A percentile compares a stretch with the other conserved stretches of the same genome.
These are phyloP conservation scores for Oligia strigilis DNA, from an alignment of 2,888 invertebrate genomes.

Conservation along the genomic window DNA sequence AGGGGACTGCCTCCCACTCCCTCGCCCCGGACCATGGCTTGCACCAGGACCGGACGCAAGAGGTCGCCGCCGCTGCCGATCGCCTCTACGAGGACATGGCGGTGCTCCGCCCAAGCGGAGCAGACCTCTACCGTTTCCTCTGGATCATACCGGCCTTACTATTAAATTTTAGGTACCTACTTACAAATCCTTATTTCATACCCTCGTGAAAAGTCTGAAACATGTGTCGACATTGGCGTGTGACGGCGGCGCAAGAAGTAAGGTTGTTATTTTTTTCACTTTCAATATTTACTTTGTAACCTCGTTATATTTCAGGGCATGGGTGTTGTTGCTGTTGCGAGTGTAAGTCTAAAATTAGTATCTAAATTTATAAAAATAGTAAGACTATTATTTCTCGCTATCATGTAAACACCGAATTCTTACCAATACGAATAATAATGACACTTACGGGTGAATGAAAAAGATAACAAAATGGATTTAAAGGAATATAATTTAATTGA, in stretches of 20 bases:
- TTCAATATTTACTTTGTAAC: background rate
- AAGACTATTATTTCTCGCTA: background rate
- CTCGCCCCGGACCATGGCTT: too few relatives aligned
- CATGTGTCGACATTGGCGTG: too few relatives aligned
- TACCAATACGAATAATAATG: background rate
- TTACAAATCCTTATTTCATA: background rate
- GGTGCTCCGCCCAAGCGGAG: too few relatives aligned
- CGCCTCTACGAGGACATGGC: too few relatives aligned
- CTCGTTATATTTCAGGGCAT: constrained; percentile 57
- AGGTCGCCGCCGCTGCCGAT: too few relatives aligned
- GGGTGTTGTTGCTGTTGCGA: constrained; percentile 65
- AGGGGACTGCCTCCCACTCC: too few relatives aligned
- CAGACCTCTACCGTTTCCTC: too few relatives aligned
- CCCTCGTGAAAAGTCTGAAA: background rate
- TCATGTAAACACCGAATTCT: background rate
- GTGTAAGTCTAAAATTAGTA: constrained; percentile 62
- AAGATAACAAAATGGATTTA: background rate
- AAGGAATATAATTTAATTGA: background rate
- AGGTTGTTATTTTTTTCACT: background rate
- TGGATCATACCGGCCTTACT: background rate
- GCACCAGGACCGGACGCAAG: too few relatives aligned
- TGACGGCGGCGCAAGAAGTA: background rate
- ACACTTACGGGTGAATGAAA: background rate
- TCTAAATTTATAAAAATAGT: background rate
- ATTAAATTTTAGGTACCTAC: background rate